Conservation (phyloP, 1,140 invertebrate genomes). For the Aphelenchoides fujianensis region DNA sequence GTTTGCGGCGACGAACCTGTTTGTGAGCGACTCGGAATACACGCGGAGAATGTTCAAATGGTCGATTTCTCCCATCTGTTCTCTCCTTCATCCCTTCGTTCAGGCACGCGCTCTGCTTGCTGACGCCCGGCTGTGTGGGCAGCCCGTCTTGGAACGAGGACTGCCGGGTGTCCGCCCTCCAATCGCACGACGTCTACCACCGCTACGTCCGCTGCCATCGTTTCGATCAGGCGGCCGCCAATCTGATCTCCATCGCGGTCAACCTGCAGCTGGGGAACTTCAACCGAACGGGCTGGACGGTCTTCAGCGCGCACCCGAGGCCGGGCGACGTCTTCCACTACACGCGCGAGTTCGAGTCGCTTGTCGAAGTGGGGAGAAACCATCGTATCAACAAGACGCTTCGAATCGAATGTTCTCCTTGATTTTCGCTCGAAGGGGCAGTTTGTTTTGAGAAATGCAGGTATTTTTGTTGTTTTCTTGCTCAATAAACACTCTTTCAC, state of each 20-base stretch:
- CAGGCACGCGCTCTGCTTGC: not conserved
- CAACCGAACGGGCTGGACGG: not conserved
- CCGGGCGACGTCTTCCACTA: not conserved
- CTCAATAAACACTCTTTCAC: too few species aligned
- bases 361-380: conserved; percentile 1
- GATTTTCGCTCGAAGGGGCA: too few species aligned
- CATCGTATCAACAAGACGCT: too few species aligned
- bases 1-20: not conserved
- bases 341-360: not conserved
- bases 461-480: too few species aligned
- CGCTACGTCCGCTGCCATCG: not conserved
- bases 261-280: not conserved
- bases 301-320: not conserved
- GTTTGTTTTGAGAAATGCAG: too few species aligned
- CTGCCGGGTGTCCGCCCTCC: not conserved
- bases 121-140: not conserved
- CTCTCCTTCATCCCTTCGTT: too few species aligned
- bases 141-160: not conserved
- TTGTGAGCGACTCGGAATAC: not conserved
- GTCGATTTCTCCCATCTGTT: too few species aligned
- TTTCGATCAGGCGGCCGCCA: not conserved
- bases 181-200: not conserved
- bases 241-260: not conserved
- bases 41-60: not conserved
- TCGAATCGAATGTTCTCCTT: too few species aligned